Conservation (phyloP, 2,113 vertebrate genomes). For the Emydura subglobosa region DNA sequence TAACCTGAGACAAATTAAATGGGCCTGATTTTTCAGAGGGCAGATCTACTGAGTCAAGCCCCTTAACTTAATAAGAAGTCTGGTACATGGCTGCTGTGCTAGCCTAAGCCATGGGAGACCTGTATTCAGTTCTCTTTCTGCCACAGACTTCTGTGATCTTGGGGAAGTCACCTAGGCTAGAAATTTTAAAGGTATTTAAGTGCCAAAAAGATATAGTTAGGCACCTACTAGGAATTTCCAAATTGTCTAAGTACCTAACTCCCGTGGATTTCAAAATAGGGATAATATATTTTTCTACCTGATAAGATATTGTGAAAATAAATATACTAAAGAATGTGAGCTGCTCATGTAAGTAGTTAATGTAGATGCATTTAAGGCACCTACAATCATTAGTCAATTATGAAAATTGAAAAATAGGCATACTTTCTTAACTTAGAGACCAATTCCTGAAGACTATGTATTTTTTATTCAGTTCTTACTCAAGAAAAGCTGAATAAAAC, state of each 20-base stretch:
- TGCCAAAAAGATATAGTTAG: slow-evolving; percentile 19
- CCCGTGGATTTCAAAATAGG: neutral
- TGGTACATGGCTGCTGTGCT: slow-evolving; percentile 45
- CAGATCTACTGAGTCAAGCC: neutral
- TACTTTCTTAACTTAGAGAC: neutral
- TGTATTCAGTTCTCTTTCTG: slow-evolving; percentile 42
- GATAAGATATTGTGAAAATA: neutral
- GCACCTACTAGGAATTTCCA: neutral
- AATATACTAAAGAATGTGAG: no score
- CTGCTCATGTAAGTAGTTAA: neutral
- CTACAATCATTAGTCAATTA: neutral
- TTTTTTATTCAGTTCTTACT: neutral
- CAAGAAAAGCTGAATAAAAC: neutral
- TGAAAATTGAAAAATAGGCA: neutral
- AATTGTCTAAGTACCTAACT: no score
- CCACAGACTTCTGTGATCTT: slow-evolving; percentile 33
- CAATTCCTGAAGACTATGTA: neutral
- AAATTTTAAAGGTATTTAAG: neutral
- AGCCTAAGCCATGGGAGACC: slow-evolving; percentile 15
- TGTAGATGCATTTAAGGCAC: neutral
- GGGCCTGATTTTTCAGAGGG: neutral
- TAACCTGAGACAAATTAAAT: slow-evolving; percentile 54
- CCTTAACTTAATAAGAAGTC: slow-evolving; percentile 44
- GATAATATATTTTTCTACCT: neutral
- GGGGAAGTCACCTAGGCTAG: slow-evolving; percentile 8